Evolutionary conservation across 1,140 invertebrate genomes (phyloP), one percentile per base, ranked within the genome.

Genomic region (Habropoda laboriosa): DNA sequence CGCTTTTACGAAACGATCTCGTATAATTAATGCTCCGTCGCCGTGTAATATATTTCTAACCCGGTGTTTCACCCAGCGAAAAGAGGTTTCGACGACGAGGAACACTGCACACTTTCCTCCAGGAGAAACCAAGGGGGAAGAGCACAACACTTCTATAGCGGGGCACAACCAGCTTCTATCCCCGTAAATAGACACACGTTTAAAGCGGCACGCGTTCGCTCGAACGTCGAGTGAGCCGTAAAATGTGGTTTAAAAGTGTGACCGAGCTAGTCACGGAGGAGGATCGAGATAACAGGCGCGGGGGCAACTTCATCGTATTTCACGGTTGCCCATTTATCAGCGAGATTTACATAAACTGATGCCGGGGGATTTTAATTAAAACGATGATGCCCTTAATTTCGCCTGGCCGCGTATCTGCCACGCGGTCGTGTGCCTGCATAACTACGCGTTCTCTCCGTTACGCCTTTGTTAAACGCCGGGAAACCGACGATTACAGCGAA

Each of bases 321-420:
- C 75, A 40, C 24, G 45, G 21, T 18, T 18, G 30, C 38, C 76
- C 82, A 83, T 84, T 83, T 84, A 83, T 83, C 78, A 80, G 64
- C 70, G 47, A 47, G 57, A 84, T 84, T 84, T 84, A 75, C 82
- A 83, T 83, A 83, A 84, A 75, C 82, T 80, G 81, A 80, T 73
- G 76, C 70, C 67, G 76, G 42, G 75, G 60, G 81, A 45, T 84
- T 84, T 80, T 83, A 84, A 84, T 84, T 84, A 84, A 84, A 78
- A 84, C 79, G 81, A 83, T 80, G 82, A 83, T 67, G 82, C 82
- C 76, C 79, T 83, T 84, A 83, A 83, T 84, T 83, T 79, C 81
- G 61, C 35, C 35, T n/a, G 40, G 47, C 24, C 55, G 64, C 47
- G 53, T 78, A 66, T 72, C 66, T 42, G 21, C 49, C 45, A 30